Evolutionary conservation across 2,113 vertebrate species (phyloP).

Genomic region (Calidris pygmaea): DNA sequence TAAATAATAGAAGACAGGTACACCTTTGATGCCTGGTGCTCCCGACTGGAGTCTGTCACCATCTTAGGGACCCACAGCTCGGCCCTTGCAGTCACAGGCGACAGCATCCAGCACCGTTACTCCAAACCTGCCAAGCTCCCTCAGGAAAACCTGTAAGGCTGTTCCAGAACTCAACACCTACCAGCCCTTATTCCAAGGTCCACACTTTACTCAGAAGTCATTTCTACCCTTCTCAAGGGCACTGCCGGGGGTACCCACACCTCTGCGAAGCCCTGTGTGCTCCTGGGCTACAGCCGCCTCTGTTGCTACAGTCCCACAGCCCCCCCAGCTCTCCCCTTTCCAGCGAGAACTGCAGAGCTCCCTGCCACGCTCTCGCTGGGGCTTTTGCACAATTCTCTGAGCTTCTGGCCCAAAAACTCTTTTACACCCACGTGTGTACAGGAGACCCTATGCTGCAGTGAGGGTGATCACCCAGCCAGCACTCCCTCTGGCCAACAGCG

Average conservation of each 20-base stretch:
- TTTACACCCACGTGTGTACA: fast-evolving
- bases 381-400: background rate
- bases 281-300: background rate
- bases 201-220: fast-evolving
- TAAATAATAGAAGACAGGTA: fast-evolving
- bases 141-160: background rate
- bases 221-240: background rate
- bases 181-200: fast-evolving
- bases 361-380: background rate
- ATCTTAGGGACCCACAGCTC: fast-evolving
- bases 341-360: background rate
- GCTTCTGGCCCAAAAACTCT: background rate
- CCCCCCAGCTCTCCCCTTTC: background rate
- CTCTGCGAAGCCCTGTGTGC: background rate
- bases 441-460: background rate
- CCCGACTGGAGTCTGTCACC: fast-evolving
- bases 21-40: fast-evolving
- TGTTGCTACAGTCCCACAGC: fast-evolving
- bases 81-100: fast-evolving
- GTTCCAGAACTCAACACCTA: background rate
- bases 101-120: fast-evolving
- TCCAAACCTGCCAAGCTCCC: background rate
- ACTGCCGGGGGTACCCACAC: background rate
- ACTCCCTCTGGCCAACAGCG: background rate
- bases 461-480: background rate